Evolutionary conservation across 2,888 invertebrate genomes (phyloP), one percentile per base, ranked within the genome.

Genomic region (Gnatocerus cornutus): DNA sequence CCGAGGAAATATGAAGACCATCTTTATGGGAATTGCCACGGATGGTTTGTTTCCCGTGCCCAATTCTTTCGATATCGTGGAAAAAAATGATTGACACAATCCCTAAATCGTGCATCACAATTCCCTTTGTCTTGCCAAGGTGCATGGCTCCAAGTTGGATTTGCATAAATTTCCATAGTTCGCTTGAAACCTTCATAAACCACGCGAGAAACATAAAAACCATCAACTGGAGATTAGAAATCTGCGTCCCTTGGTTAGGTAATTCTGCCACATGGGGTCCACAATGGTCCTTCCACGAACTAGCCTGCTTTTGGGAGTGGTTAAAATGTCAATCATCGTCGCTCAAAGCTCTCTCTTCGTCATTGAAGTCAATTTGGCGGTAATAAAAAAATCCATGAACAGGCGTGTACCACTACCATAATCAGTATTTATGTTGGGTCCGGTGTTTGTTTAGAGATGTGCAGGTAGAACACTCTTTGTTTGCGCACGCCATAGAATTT

Each of bases 401-500:
- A 50, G 52, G 55, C 55, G 53, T 43, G 45, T 30, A 45, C 41
- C 55, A 53, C 52, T 12, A 39, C 50, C 50, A 69, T 69, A 69
- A 69, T 69, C 65, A 46, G 53, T 69, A 69, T 65, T 69, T 65
- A 62, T 50, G 59, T 58, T 58, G 56, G 69, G 43, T 12, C 39
- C 58, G 30, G 52, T 69, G 69, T 69, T 69, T 69, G 65, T 69
- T 69, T 69, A 64, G 69, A 69, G 69, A 69, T 64, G 65, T 55
- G 61, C 76, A 76, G 76, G 76, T 76, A 76, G 72, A 70, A 14
- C 46, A 55, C 59, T 52, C 58, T 67, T 73, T 72, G 74, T 72
- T 45, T 65, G 69, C 63, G 62, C 62, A 66, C 55, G 48, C 70
- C 64, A 71, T 71, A 73, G 74, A 76, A 73, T 70, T 70, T 68